phyloP scores from a whole-genome alignment of 1,140 invertebrate genomes.

The Calosoma granatense region DNA sequence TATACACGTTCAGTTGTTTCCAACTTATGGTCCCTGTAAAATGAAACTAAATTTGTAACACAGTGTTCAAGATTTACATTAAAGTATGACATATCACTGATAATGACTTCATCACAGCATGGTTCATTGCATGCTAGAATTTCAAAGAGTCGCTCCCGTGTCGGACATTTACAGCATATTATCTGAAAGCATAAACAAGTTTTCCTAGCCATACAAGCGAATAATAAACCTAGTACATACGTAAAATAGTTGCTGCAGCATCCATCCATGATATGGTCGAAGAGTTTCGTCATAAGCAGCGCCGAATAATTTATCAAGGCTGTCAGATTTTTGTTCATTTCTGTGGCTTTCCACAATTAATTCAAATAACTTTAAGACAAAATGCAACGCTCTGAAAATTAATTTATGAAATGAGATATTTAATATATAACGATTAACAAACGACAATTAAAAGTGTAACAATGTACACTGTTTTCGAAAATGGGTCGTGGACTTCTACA shows the following conservation, averaged over 20 bases:
- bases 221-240: background rate
- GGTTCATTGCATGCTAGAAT: background rate
- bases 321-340: background rate
- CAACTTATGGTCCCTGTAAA: background rate
- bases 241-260: conserved; percentile 1
- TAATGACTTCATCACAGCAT: background rate
- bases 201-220: background rate
- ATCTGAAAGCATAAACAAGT: background rate
- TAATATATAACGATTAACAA: background rate
- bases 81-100: conserved; percentile 9
- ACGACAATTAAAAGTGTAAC: too few relatives aligned
- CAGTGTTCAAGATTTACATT: conserved; percentile 8
- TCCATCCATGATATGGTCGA: conserved; percentile 9
- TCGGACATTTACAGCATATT: background rate
- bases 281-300: conserved; percentile 9
- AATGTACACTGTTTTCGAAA: too few relatives aligned
- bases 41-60: background rate
- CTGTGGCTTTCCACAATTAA: background rate
- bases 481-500: too few relatives aligned
- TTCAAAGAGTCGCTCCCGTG: conserved; percentile 8
- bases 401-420: background rate
- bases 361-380: background rate
- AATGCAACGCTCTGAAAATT: conserved; percentile 11
- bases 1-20: background rate
- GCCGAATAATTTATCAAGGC: background rate